Evolutionary conservation across 2,113 vertebrate species (phyloP).

Genomic region (Bothrops jararaca): DNA sequence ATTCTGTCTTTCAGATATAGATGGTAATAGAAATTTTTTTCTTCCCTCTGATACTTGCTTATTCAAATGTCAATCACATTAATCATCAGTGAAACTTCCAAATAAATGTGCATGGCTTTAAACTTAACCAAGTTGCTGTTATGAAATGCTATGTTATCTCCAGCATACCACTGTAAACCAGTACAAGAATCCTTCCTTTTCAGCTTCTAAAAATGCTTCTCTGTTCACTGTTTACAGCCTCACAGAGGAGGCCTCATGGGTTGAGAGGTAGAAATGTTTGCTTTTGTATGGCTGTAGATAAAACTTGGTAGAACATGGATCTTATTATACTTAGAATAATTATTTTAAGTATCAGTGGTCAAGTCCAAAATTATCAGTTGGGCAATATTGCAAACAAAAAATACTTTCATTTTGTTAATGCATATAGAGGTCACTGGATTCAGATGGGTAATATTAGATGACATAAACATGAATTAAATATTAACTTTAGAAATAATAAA

Average conservation of each 20-base stretch:
- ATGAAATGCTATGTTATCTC: slow-evolving; percentile 51
- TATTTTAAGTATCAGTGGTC: slow-evolving; percentile 69
- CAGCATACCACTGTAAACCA: slow-evolving; percentile 59
- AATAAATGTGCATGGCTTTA: not conserved
- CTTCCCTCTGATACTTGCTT: slow-evolving; percentile 8
- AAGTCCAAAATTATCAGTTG: slow-evolving; percentile 61
- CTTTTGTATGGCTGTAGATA: slow-evolving; percentile 79
- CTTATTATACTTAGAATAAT: slow-evolving; percentile 46
- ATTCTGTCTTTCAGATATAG: not conserved
- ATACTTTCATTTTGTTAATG: slow-evolving; percentile 43
- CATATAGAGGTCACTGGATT: slow-evolving; percentile 66
- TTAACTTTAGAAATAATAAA: not conserved
- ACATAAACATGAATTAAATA: not conserved
- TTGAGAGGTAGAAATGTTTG: slow-evolving; percentile 93
- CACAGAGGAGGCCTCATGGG: slow-evolving; percentile 88
- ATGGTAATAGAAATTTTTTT: not conserved
- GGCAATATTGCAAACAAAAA: slow-evolving; percentile 36
- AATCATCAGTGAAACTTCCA: not conserved
- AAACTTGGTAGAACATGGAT: slow-evolving; percentile 70
- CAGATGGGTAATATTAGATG: slow-evolving; percentile 4
- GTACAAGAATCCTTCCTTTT: slow-evolving; percentile 55
- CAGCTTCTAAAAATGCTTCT: slow-evolving; percentile 67
- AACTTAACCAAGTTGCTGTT: slow-evolving; percentile 54
- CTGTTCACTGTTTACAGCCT: slow-evolving; percentile 88
- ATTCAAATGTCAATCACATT: not conserved